phyloP scores from a whole-genome alignment of 2,888 invertebrate species.

The Drosophila rellima region DNA sequence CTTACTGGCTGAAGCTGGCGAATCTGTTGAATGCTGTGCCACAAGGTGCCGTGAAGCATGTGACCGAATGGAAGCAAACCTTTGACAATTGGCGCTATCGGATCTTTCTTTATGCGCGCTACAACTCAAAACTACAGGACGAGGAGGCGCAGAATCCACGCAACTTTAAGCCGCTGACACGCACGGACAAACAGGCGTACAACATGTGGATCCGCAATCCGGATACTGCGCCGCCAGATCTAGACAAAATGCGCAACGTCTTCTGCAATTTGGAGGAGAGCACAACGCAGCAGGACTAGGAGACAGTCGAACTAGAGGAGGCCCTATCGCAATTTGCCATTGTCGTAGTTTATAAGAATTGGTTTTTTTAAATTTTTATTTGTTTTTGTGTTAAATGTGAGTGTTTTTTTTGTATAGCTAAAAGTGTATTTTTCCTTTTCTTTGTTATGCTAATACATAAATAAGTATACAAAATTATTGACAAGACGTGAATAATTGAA shows the following conservation, averaged over 20 bases:
- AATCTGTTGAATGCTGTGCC: slow-evolving; percentile 82
- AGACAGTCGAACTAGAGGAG: slow-evolving; percentile 16
- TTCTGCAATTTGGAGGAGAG: slow-evolving; percentile 82
- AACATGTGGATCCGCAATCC: slow-evolving; percentile 84
- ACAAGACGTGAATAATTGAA: slow-evolving; percentile 14
- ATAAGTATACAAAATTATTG: slow-evolving; percentile 46
- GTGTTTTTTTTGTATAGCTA: slow-evolving; percentile 46
- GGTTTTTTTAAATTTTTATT: slow-evolving; percentile 33
- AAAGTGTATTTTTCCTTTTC: slow-evolving; percentile 62
- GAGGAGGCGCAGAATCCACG: slow-evolving; percentile 82
- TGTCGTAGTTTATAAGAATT: slow-evolving; percentile 52
- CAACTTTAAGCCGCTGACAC: slow-evolving; percentile 82
- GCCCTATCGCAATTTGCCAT: slow-evolving; percentile 63
- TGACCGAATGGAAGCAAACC: slow-evolving; percentile 83
- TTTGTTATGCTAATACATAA: slow-evolving; percentile 62
- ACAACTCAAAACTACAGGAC: slow-evolving; percentile 82
- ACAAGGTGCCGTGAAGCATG: slow-evolving; percentile 82
- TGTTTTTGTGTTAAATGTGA: slow-evolving; percentile 61
- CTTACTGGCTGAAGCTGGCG: slow-evolving; percentile 82
- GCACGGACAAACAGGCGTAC: slow-evolving; percentile 83
- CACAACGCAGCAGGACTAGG: slow-evolving; percentile 75
- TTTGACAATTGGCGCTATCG: slow-evolving; percentile 84
- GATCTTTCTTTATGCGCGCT: slow-evolving; percentile 82
- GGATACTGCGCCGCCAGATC: slow-evolving; percentile 82
- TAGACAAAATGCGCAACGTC: slow-evolving; percentile 84